Percentiles rank a stretch among this genome's conserved stretches.
phyloP scores from a whole-genome alignment of 1,140 invertebrate species.

The Trissolcus basalis region DNA sequence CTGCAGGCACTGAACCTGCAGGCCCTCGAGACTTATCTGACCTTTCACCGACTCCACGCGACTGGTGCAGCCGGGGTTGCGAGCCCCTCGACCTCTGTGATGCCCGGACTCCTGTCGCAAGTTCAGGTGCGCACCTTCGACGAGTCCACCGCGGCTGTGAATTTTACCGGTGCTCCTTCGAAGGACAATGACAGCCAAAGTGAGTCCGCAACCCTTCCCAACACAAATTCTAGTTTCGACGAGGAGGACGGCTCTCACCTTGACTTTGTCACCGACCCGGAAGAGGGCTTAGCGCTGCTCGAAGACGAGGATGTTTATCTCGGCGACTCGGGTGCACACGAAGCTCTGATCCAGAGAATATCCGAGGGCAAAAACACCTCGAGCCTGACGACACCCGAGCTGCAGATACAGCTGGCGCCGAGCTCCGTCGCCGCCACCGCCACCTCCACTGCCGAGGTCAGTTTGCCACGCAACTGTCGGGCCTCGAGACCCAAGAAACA shows the following conservation, averaged over 20 bases:
- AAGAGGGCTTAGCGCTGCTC: conserved; percentile 76
- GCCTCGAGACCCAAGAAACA: conserved; percentile 79
- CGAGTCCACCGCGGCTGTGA: conserved; percentile 17
- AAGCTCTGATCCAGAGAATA: conserved; percentile 67
- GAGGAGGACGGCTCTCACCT: conserved; percentile 68
- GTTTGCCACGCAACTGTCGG: conserved; percentile 70
- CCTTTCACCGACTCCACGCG: conserved; percentile 82
- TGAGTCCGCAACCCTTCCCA: conserved; percentile 29
- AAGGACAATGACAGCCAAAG: conserved; percentile 44
- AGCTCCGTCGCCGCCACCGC: conserved; percentile 68
- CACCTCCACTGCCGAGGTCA: conserved; percentile 63
- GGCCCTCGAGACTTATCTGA: conserved; percentile 88
- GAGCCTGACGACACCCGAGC: conserved; percentile 29
- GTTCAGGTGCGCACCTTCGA: conserved; percentile 18
- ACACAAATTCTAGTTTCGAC: conserved; percentile 52
- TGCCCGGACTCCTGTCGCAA: conserved; percentile 69
- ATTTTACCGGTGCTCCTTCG: conserved; percentile 16
- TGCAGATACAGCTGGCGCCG: conserved; percentile 38
- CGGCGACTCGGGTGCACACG: conserved; percentile 62
- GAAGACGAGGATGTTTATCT: conserved; percentile 69
- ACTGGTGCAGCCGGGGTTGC: conserved; percentile 71
- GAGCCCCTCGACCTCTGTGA: conserved; percentile 68
- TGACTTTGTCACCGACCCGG: conserved; percentile 71
- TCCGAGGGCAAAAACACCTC: conserved; percentile 9
- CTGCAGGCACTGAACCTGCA: conserved; percentile 87